Evolutionary conservation across 2,797 vertebrate species (phyloP).

Genomic region (Sarcophilus harrisii): DNA sequence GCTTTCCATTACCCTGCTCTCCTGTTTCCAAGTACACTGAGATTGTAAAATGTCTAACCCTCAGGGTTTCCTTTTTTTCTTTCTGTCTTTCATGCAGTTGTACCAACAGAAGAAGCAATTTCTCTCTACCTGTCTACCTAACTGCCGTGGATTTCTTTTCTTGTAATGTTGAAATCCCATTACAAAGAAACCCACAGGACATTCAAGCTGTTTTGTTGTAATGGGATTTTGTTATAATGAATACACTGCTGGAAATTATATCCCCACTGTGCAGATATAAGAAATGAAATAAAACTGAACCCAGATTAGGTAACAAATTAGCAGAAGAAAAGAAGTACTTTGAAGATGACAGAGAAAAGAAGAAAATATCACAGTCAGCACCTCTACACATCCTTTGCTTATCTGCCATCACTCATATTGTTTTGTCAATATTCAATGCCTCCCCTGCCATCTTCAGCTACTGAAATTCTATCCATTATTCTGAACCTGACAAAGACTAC

Average conservation of each 20-base stretch:
- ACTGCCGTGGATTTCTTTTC: not conserved
- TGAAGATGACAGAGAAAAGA: not conserved
- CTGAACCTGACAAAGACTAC: not conserved
- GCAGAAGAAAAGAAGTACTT: not conserved
- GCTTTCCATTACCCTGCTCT: not conserved
- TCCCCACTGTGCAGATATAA: conserved; percentile 38
- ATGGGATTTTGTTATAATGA: conserved; percentile 65
- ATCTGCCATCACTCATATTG: not conserved
- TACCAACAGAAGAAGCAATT: not conserved
- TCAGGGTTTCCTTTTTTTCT: not conserved
- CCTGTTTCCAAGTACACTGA: not conserved
- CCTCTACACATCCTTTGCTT: not conserved
- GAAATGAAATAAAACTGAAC: conserved; percentile 45
- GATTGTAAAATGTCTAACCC: not conserved
- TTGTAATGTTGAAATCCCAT: conserved; percentile 53
- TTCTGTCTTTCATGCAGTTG: not conserved
- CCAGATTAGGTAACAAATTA: conserved; percentile 7
- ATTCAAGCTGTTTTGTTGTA: conserved; percentile 48
- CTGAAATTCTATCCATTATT: not conserved
- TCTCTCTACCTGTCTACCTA: not conserved
- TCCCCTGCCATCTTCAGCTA: not conserved
- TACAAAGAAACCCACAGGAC: conserved; percentile 31
- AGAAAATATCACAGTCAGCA: not conserved
- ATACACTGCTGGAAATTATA: conserved; percentile 60
- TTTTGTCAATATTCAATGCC: not conserved